A percentile compares a stretch with the other conserved stretches of the same genome.
phyloP scores from a whole-genome alignment of 2,888 invertebrate genomes.

The Xestia c-nigrum region DNA sequence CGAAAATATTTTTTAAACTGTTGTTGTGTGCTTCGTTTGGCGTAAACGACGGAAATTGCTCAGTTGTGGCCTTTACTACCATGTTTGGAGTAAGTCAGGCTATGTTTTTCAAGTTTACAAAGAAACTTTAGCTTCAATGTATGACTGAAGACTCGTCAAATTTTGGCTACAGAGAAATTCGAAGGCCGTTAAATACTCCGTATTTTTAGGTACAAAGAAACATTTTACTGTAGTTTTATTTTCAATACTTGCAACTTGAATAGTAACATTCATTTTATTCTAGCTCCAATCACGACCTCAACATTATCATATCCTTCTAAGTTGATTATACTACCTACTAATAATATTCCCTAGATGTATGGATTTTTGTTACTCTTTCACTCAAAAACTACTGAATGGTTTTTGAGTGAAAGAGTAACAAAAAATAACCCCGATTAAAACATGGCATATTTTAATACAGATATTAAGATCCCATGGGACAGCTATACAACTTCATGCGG shows the following conservation, averaged over 20 bases:
- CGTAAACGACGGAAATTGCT: conserved; percentile 41
- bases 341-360: too few relatives aligned
- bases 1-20: conserved; percentile 42
- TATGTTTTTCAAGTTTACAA: not conserved
- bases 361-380: too few relatives aligned
- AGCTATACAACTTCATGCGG: too few relatives aligned
- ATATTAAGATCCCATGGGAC: too few relatives aligned
- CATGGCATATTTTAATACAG: too few relatives aligned
- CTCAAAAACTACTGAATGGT: too few relatives aligned
- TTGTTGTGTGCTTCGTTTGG: conserved; percentile 31
- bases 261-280: not conserved
- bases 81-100: conserved; percentile 2
- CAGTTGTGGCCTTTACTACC: conserved; percentile 8
- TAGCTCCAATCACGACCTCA: too few relatives aligned
- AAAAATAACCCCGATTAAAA: too few relatives aligned
- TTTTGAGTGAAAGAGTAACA: too few relatives aligned
- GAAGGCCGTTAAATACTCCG: not conserved
- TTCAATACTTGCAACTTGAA: not conserved
- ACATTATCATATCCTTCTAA: conserved; percentile 5
- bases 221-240: not conserved
- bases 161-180: not conserved
- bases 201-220: not conserved
- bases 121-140: not conserved
- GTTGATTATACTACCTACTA: too few relatives aligned
- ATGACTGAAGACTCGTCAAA: not conserved